Conservation (phyloP, 2,113 vertebrate species). For the Physeter macrocephalus region DNA sequence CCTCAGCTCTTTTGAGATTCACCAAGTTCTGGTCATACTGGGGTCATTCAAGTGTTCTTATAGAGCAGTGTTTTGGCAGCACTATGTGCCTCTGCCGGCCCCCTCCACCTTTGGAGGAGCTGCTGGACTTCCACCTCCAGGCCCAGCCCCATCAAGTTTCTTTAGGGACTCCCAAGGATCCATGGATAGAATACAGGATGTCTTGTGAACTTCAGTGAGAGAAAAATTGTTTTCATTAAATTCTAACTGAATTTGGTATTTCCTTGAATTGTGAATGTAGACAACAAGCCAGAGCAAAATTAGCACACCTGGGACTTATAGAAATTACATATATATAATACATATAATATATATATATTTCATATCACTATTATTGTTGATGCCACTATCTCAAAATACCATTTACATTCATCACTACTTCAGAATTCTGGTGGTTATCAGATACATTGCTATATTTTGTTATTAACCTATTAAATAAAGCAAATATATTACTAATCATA, state of each 20-base stretch:
- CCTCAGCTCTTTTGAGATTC: background rate
- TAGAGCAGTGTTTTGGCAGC: background rate
- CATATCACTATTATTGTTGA: background rate
- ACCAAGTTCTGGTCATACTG: background rate
- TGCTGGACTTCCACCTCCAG: background rate
- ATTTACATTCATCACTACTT: background rate
- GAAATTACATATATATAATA: background rate
- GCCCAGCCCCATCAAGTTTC: background rate
- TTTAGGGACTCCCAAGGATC: background rate
- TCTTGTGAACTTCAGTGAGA: background rate
- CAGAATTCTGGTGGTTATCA: background rate
- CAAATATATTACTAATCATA: background rate
- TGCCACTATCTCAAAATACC: background rate
- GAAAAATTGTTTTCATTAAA: conserved; percentile 12
- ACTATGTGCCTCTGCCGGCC: background rate
- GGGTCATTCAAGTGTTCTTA: background rate
- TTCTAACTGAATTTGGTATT: background rate
- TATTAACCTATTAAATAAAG: background rate
- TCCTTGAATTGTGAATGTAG: background rate
- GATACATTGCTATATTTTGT: background rate
- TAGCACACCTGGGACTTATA: background rate
- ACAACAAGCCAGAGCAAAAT: background rate
- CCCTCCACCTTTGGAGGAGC: background rate
- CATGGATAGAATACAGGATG: background rate
- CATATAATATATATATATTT: background rate